Base-by-base conservation (phyloP, 2,113 vertebrate genomes). In the Phyllostomus discolor region DNA sequence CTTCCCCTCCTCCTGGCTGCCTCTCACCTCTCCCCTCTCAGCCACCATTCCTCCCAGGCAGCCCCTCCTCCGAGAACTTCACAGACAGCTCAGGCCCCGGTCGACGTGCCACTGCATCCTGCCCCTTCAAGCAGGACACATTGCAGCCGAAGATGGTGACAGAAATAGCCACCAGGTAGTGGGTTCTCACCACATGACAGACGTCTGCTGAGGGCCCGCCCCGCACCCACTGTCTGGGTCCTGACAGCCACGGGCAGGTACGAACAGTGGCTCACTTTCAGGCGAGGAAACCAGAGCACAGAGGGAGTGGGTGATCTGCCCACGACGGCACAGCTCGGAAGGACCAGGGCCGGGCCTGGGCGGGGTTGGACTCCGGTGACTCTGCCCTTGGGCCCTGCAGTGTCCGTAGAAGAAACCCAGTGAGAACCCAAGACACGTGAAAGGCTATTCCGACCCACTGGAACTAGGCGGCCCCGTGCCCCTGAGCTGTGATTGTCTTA, bases 1-100 rank as follows among this genome's bases (percentile, higher is more conserved):
- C 28, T 52, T 1, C 19, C 4, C 11, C 22, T 31, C 28, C n/a
- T 3, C 19, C 4, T 8, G 0, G 12, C 9, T 5, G 8, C 8
- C 4, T 64, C 46, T 7, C 69, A 11, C n/a, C 59, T 64, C 35
- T 7, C 67, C 10, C n/a, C 59, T 76, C 7, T 26, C 67, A 24
- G 41, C n/a, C 54, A 3, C 16, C 9, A 0, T 10, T 69, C 50
- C 73, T 14, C 16, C 12, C 2, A 33, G 72, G 75, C 28, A 26
- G 38, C 72, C 11, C 59, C 1, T 28, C 12, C 76, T 22, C 78
- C 20, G 1, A 64, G 10, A 64, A 26, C 12, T 0, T 43, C 41
- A 9, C 24, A 16, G 59, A 35, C 15, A 67, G 33, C 2, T 6
- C 19, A 9, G 79, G 48, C 5, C 0, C 0, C 1, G 10, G 6